Percentiles rank a stretch among this genome's conserved stretches.
Conservation (phyloP, 2,113 vertebrate genomes). For the Carassius auratus region DNA sequence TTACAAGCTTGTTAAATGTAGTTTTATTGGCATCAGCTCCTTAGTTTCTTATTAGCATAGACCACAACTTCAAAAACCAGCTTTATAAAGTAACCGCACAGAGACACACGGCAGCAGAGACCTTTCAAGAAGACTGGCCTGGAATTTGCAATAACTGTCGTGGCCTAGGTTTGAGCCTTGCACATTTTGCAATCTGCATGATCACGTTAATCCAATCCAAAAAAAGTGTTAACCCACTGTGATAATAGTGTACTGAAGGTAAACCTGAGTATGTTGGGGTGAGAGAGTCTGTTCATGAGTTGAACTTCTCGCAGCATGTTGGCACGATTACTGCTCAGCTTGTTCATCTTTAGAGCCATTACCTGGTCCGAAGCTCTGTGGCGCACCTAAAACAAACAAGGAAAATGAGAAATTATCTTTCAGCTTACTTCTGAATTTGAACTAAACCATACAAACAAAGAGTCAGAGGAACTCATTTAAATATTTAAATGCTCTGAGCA, state of each 20-base stretch:
- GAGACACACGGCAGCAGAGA: not conserved
- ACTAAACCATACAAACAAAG: not conserved
- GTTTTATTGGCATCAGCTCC: constrained; percentile 14
- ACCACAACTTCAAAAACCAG: constrained; percentile 9
- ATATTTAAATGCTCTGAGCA: not conserved
- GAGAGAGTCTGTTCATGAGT: constrained; percentile 96
- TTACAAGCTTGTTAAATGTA: constrained; percentile 8
- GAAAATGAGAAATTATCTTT: not conserved
- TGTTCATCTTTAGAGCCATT: constrained; percentile 99
- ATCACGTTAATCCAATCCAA: not conserved
- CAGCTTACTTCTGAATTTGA: not conserved
- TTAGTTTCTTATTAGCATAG: constrained; percentile 12
- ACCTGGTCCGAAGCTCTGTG: constrained; percentile 93
- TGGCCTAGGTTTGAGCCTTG: not conserved
- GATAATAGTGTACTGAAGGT: not conserved
- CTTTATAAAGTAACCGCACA: constrained; percentile 11
- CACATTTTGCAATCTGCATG: not conserved
- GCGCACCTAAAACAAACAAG: constrained; percentile 80
- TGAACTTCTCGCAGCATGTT: constrained; percentile 98
- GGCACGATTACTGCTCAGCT: constrained; percentile 92
- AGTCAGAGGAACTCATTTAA: not conserved
- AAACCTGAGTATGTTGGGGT: constrained; percentile 94
- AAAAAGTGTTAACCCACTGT: not conserved
- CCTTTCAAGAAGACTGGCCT: not conserved
- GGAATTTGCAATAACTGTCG: not conserved